phyloP scores from a whole-genome alignment of 1,140 invertebrate genomes.

The Parapsyche elsis region DNA sequence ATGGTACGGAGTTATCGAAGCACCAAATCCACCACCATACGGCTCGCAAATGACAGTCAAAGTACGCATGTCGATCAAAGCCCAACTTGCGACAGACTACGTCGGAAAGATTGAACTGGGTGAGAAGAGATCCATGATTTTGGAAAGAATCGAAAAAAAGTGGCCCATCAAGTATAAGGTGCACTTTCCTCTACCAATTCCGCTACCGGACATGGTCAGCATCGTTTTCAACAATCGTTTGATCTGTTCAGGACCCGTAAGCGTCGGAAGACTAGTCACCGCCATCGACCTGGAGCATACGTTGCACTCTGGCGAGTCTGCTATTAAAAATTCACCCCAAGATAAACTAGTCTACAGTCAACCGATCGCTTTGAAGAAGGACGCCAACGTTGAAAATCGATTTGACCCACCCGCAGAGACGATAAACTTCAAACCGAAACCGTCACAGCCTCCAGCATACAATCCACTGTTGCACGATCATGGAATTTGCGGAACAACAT shows the following conservation, averaged over 20 bases:
- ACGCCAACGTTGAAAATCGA: not conserved
- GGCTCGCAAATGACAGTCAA: slow-evolving; percentile 56
- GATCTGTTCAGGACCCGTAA: slow-evolving; percentile 57
- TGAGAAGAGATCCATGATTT: slow-evolving; percentile 57
- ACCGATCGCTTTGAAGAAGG: not conserved
- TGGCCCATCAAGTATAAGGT: slow-evolving; percentile 59
- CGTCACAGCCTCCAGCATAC: not conserved
- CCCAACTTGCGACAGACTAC: slow-evolving; percentile 59
- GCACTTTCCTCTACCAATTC: slow-evolving; percentile 59
- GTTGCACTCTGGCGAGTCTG: slow-evolving; percentile 57
- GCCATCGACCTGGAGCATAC: slow-evolving; percentile 60
- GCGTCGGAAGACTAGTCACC: slow-evolving; percentile 57
- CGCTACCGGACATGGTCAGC: slow-evolving; percentile 58
- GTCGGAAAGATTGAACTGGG: slow-evolving; percentile 60
- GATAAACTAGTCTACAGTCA: not conserved
- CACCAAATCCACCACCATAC: slow-evolving; percentile 58
- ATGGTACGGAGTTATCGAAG: slow-evolving; percentile 59
- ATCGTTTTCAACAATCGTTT: slow-evolving; percentile 58
- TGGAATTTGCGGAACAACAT: slow-evolving; percentile 58
- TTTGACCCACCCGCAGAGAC: not conserved
- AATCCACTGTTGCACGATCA: not conserved
- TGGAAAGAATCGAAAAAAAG: slow-evolving; percentile 55
- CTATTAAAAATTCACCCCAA: slow-evolving; percentile 43
- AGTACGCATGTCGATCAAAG: slow-evolving; percentile 57
- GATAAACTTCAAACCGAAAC: slow-evolving; percentile 5